Percentiles rank a stretch among this genome's conserved stretches.
Conservation (phyloP, 2,113 vertebrate genomes). For the Ptychochromis oligacanthus region DNA sequence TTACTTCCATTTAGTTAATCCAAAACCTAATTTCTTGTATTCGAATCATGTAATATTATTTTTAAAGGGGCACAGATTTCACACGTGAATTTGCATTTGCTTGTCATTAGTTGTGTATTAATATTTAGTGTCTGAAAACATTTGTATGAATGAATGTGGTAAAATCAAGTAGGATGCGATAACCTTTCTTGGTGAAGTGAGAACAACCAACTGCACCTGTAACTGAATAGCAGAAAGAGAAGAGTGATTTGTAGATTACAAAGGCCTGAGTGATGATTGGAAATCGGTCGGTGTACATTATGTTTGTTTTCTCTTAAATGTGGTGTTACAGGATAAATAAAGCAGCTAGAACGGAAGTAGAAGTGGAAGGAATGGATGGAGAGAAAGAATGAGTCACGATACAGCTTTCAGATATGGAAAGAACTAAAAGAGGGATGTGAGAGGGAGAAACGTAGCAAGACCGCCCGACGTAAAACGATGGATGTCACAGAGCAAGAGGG, state of each 20-base stretch:
- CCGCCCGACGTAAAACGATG: slow-evolving; percentile 8
- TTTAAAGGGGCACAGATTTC: not conserved
- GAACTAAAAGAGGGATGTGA: not conserved
- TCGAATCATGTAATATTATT: not conserved
- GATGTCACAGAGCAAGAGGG: slow-evolving; percentile 39
- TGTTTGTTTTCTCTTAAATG: not conserved
- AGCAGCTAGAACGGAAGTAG: slow-evolving; percentile 12
- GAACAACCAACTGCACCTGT: too few relatives aligned
- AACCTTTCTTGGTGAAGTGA: too few relatives aligned
- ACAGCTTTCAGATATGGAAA: slow-evolving; percentile 16
- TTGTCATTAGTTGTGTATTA: not conserved
- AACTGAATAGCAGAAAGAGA: not conserved
- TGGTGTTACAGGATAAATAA: not conserved
- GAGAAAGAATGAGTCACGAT: slow-evolving; percentile 56
- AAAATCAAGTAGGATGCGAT: too few relatives aligned
- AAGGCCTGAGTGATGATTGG: not conserved
- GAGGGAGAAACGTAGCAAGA: slow-evolving; percentile 5
- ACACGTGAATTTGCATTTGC: not conserved
- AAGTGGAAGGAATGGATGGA: not conserved
- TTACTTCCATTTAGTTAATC: not conserved
- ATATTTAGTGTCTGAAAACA: not conserved
- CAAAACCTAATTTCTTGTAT: not conserved
- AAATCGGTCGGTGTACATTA: not conserved
- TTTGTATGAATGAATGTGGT: not conserved
- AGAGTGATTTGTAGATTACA: not conserved